Conservation (phyloP, 2,113 vertebrate genomes). For the Phainopepla nitens region DNA sequence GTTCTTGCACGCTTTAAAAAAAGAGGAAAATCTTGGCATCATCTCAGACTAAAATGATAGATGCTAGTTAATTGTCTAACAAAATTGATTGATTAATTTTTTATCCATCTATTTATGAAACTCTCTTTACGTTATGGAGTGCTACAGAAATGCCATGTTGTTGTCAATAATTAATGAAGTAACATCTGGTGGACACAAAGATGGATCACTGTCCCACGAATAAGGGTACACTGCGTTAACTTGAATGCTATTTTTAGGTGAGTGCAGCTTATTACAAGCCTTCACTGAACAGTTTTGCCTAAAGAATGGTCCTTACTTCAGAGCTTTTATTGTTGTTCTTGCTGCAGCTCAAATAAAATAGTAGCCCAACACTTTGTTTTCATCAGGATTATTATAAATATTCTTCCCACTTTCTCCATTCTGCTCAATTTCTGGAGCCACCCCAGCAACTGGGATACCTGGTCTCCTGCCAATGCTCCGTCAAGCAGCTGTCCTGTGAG, state of each 20-base stretch:
- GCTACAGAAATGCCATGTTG: neutral
- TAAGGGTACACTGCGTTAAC: constrained; percentile 24
- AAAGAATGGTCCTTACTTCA: neutral
- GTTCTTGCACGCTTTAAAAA: neutral
- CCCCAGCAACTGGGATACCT: neutral
- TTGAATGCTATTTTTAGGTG: constrained; percentile 20
- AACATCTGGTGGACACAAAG: constrained; percentile 28
- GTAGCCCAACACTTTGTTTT: neutral
- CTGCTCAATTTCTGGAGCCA: neutral
- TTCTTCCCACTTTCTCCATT: neutral
- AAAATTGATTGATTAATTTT: constrained; percentile 37
- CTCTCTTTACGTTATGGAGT: neutral
- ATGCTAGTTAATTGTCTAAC: constrained; percentile 32
- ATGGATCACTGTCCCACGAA: neutral
- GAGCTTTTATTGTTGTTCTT: constrained; percentile 11
- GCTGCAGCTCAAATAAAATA: neutral
- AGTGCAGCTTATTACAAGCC: neutral
- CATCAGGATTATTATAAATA: neutral
- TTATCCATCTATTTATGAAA: constrained; percentile 38
- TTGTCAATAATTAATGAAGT: constrained; percentile 43
- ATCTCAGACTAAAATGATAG: neutral
- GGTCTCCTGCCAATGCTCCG: neutral
- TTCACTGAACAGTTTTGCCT: neutral
- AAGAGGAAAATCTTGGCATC: constrained; percentile 5
- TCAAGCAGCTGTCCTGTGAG: neutral